Evolutionary conservation across 2,113 vertebrate species (phyloP).

Genomic region (Phalacrocorax aristotelis): DNA sequence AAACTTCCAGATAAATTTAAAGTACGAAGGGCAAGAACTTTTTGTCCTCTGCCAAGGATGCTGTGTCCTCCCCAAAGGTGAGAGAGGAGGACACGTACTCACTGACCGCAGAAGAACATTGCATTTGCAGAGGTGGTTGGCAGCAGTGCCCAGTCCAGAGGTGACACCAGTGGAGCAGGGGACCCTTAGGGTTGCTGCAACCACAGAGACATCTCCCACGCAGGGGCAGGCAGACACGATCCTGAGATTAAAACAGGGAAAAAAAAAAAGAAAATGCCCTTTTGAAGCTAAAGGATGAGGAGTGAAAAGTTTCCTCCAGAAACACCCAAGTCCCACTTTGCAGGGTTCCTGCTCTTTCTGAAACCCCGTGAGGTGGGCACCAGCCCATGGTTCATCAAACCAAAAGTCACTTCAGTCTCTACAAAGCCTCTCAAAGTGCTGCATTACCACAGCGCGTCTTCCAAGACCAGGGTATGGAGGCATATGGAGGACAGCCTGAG

Average conservation of each 20-base stretch:
- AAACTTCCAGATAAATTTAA: background rate
- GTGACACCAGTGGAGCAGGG: accelerated
- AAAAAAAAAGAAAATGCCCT: background rate
- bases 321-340: accelerated
- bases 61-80: background rate
- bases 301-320: background rate
- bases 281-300: background rate
- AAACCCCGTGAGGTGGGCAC: no score
- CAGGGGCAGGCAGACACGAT: background rate
- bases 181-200: no score
- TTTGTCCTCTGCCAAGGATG: background rate
- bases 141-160: accelerated
- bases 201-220: accelerated
- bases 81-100: background rate
- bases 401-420: no score
- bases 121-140: no score
- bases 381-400: background rate
- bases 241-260: background rate
- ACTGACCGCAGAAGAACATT: accelerated
- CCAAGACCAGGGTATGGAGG: accelerated
- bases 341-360: background rate
- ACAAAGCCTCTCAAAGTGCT: background rate
- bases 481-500: background rate
- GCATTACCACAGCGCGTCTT: accelerated
- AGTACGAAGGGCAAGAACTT: background rate